Evolutionary conservation across 1,140 invertebrate species (phyloP), one percentile per base, ranked within the genome.

Genomic region (Cecropterus lyciades): DNA sequence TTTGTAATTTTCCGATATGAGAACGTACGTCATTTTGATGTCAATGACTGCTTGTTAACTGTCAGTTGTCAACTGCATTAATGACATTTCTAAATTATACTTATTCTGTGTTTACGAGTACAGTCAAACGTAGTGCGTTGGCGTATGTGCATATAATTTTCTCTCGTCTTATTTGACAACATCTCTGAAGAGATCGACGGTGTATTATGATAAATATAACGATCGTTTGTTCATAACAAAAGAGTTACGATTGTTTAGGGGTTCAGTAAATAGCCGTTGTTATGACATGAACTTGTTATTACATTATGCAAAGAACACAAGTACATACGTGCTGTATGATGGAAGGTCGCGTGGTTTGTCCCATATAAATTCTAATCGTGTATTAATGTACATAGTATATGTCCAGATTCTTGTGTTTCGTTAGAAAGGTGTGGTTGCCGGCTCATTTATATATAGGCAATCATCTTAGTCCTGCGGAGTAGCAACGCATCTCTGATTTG

Each of bases 141-240:
- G 59, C 17, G 59, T 62, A 62, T 62, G 59, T 62, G 59, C 59
- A 62, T 62, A 62, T 62, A 46, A 51, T 63, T 63, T 63, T 17
- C 59, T 63, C 48, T 63, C 33, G 49, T 63, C 16, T 63, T 52
- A 52, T 63, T 63, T 63, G 48, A 63, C 59, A 63, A 51, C 30
- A 49, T 57, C 17, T 49, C 17, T 27, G 33, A 37, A 46, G 27
- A 45, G 46, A 62, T 51, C 16, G 48, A 30, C 30, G 46, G 3
- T 24, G 33, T 60, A 51, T 13, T 51, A 51, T 49, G 30, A 37
- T 62, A 15, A 30, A 62, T 15, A 62, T 40, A 49, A 51, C n/a
- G 17, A 37, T 51, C 10, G 56, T 59, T 30, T 43, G 33, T 60
- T 49, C 2, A 62, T 42, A 48, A 49, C 42, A 62, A 62, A 62